phyloP scores from a whole-genome alignment of 2,113 vertebrate species.

The Miniopterus natalensis region DNA sequence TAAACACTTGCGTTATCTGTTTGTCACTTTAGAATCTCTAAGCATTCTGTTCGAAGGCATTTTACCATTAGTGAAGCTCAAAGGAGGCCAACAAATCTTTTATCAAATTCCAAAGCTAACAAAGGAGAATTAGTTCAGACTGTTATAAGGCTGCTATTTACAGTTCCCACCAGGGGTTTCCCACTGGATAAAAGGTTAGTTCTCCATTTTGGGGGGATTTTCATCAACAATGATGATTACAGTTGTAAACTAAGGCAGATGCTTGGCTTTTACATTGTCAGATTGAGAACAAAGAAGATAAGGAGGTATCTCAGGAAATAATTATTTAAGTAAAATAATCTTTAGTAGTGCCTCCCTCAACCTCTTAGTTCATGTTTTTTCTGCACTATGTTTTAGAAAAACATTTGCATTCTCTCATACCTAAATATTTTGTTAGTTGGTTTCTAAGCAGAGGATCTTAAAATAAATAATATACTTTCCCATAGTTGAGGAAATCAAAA shows the following conservation, averaged over 20 bases:
- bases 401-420: background rate
- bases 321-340: slow-evolving; percentile 19
- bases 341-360: background rate
- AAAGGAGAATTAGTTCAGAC: slow-evolving; percentile 3
- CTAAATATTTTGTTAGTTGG: slow-evolving; percentile 1
- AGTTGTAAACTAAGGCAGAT: background rate
- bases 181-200: background rate
- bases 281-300: background rate
- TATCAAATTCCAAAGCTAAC: slow-evolving; percentile 69
- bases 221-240: slow-evolving; percentile 45
- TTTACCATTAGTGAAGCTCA: slow-evolving; percentile 37
- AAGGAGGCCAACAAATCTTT: slow-evolving; percentile 59
- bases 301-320: slow-evolving; percentile 1
- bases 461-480: background rate
- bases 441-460: slow-evolving; percentile 13
- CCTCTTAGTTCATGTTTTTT: background rate
- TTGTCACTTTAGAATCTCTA: slow-evolving; percentile 58
- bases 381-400: background rate
- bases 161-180: background rate
- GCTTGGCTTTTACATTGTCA: background rate
- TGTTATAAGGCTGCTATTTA: slow-evolving; percentile 2
- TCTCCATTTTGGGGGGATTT: background rate
- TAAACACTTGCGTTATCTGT: slow-evolving; percentile 50
- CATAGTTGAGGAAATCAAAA: slow-evolving; percentile 47
- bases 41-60: slow-evolving; percentile 39